A percentile compares a stretch with the other conserved stretches of the same genome.
Conservation (phyloP, 2,888 invertebrate species). For the Noctua pronuba region DNA sequence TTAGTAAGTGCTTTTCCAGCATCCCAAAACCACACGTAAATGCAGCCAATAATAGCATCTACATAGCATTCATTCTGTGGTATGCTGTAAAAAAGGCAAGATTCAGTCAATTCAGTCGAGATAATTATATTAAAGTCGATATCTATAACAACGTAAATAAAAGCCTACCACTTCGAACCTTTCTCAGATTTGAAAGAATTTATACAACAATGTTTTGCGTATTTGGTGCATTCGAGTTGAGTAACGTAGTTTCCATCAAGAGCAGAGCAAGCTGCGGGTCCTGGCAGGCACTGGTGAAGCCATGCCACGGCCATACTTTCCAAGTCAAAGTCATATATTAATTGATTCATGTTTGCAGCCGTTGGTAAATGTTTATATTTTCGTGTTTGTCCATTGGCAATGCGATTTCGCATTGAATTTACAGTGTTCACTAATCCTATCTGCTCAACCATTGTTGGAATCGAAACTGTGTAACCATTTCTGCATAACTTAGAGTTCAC, state of each 20-base stretch:
- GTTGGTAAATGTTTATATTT: slow-evolving; percentile 80
- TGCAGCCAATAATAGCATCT: slow-evolving; percentile 81
- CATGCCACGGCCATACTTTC: slow-evolving; percentile 82
- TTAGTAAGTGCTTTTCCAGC: slow-evolving; percentile 75
- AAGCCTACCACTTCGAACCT: slow-evolving; percentile 75
- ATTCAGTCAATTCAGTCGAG: slow-evolving; percentile 6
- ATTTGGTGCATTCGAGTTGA: slow-evolving; percentile 85
- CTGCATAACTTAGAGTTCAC: slow-evolving; percentile 78
- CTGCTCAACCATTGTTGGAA: slow-evolving; percentile 76
- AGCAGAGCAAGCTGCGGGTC: slow-evolving; percentile 83
- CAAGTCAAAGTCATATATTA: slow-evolving; percentile 84
- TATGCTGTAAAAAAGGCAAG: slow-evolving; percentile 72
- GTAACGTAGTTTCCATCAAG: slow-evolving; percentile 79
- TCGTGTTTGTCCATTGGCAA: slow-evolving; percentile 78
- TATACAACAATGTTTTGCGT: slow-evolving; percentile 79
- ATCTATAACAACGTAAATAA: not conserved
- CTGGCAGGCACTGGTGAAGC: slow-evolving; percentile 85
- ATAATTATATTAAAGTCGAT: not conserved
- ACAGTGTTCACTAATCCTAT: slow-evolving; percentile 80
- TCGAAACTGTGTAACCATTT: slow-evolving; percentile 72
- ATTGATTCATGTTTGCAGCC: slow-evolving; percentile 85
- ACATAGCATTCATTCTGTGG: slow-evolving; percentile 83
- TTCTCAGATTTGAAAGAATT: slow-evolving; percentile 60
- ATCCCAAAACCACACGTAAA: slow-evolving; percentile 83
- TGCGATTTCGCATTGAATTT: slow-evolving; percentile 85